Percentiles rank a stretch among this genome's conserved stretches.
Evolutionary conservation across 23 tunicate species (phyloP).

Genomic region (Botrylloides violaceus): DNA sequence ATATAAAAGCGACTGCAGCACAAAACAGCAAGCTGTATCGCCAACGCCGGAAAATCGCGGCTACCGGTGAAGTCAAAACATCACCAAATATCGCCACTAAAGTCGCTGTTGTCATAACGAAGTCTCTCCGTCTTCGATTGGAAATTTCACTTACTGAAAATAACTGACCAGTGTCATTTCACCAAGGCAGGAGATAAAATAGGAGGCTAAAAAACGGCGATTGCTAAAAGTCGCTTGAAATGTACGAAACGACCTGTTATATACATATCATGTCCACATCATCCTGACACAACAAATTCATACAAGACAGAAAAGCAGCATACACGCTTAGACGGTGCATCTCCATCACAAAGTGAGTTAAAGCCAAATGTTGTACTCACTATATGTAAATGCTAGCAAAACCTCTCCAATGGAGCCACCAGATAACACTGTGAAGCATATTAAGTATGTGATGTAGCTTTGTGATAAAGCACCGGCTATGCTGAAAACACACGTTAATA

Average conservation of each 20-base stretch:
- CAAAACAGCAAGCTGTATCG: conserved; percentile 5
- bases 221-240: no score
- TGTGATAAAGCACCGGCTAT: neutral
- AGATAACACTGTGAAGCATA: neutral
- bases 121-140: conserved; percentile 16
- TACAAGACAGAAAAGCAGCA: no score
- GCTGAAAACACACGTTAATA: neutral
- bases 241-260: no score
- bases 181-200: neutral
- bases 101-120: neutral
- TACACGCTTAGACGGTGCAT: no score
- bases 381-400: neutral
- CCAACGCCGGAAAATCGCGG: conserved; percentile 33
- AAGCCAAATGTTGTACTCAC: no score
- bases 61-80: conserved; percentile 24
- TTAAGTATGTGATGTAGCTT: neutral
- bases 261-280: no score
- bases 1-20: conserved; percentile 14
- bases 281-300: no score
- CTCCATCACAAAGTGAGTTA: no score
- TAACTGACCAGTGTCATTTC: neutral
- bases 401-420: neutral
- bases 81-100: conserved; percentile 17
- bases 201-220: neutral
- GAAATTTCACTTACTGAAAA: conserved; percentile 42